Conservation (phyloP, 2,797 vertebrate genomes). For the Pyrrhura leucotis region DNA sequence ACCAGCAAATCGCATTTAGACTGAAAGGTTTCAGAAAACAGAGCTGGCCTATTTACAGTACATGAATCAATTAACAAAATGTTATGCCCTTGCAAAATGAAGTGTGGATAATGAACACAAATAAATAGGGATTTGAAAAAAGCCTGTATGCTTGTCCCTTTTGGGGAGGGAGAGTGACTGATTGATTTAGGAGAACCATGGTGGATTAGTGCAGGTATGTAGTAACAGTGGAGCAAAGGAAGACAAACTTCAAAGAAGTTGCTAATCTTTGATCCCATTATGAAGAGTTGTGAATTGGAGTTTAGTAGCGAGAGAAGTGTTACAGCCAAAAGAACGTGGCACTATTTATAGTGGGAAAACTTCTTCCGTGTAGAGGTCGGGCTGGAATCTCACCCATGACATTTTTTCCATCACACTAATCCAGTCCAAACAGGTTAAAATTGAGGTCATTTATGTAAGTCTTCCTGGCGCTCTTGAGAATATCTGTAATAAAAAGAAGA, state of each 20-base stretch:
- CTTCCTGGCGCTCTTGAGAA: slow-evolving; percentile 15
- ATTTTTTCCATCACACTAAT: slow-evolving; percentile 2
- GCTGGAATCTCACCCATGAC: background rate
- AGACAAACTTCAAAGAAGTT: slow-evolving; percentile 57
- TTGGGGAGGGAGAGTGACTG: background rate
- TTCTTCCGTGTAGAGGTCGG: background rate
- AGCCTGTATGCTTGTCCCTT: background rate
- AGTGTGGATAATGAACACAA: slow-evolving; percentile 34
- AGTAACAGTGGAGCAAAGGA: slow-evolving; percentile 7
- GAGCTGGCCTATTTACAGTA: background rate
- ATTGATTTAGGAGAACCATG: background rate
- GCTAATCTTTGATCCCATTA: slow-evolving; percentile 58
- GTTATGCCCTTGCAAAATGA: slow-evolving; percentile 14
- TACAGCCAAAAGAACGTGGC: background rate
- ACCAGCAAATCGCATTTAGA: background rate
- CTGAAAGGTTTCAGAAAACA: background rate
- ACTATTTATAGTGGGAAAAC: slow-evolving; percentile 28
- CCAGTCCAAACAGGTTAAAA: slow-evolving; percentile 32
- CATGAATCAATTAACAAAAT: slow-evolving; percentile 45
- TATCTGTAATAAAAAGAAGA: slow-evolving; percentile 6
- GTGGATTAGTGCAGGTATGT: slow-evolving; percentile 40
- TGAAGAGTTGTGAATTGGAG: slow-evolving; percentile 39
- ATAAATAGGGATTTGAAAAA: slow-evolving; percentile 22
- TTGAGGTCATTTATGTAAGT: slow-evolving; percentile 11
- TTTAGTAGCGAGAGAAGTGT: background rate